Evolutionary conservation across 2,888 invertebrate genomes (phyloP), one percentile per base, ranked within the genome.

Genomic region (Muschampia plurimacula): DNA sequence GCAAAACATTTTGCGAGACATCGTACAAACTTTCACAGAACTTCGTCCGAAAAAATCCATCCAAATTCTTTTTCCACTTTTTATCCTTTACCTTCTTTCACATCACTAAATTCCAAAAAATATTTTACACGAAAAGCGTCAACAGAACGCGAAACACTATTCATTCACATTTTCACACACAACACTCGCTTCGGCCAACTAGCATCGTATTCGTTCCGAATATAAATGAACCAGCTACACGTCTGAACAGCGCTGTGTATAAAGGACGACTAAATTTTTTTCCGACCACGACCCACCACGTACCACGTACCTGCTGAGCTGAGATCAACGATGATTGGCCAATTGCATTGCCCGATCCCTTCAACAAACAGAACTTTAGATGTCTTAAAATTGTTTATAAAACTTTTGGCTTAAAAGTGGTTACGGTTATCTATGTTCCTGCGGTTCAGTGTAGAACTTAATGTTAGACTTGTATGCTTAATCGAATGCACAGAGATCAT

Each of bases 241-340:
- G 71, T 72, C 71, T 12, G 22, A 8, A 60, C 62, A 10, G 28
- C 41, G 41, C 71, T 10, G 57, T 12, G 62, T 28, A 60, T 49
- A 60, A 10, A 52, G 62, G 52, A 66, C 71, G 66, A 72, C 71
- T 72, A 72, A 72, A 62, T 60, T 71, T 70, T 64, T 71, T 71
- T 60, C 71, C 59, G 32, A 52, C 69, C 52, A 6, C 65, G 52
- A 39, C 39, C 22, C 22, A 22, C 22, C 22, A 22, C 22, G 22
- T 22, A 22, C 41, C 39, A 52, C 68, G 66, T 72, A 72, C 71
- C 71, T 72, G 22, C 22, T 22, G 22, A 22, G 71, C 71, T 66
- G 65, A 9, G 66, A 72, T 66, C 71, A 60, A 60, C 66, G 44
- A 66, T 32, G 66, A 71, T 72, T 72, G 72, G 72, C 67, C 72